Conservation (phyloP, 2,113 vertebrate species). For the Aspidoscelis tigris region DNA sequence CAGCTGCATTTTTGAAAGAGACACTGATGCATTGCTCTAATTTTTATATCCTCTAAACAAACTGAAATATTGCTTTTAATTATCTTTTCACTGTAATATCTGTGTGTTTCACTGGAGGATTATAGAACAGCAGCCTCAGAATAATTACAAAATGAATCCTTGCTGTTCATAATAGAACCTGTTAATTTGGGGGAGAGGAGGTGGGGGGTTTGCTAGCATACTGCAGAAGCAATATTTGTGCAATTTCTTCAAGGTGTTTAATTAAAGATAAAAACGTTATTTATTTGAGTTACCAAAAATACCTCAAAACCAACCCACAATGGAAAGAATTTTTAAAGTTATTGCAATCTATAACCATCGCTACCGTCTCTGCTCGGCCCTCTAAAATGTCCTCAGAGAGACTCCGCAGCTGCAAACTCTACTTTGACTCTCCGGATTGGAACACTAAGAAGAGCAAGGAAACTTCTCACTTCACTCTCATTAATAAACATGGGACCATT, state of each 20-base stretch:
- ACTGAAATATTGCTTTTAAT: constrained; percentile 56
- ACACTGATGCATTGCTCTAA: constrained; percentile 27
- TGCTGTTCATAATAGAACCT: constrained; percentile 4
- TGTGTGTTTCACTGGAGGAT: constrained; percentile 30
- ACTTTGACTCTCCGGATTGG: not conserved
- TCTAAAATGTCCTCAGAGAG: not conserved
- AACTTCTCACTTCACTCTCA: not conserved
- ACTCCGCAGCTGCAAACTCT: constrained; percentile 16
- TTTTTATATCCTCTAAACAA: constrained; percentile 27
- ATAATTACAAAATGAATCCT: constrained; percentile 31
- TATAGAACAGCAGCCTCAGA: constrained; percentile 24
- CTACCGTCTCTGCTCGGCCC: not conserved
- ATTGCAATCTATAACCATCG: constrained; percentile 23
- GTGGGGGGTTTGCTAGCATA: not conserved
- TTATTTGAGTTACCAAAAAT: constrained; percentile 2
- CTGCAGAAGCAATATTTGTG: not conserved
- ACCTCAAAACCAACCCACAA: not conserved
- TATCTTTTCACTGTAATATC: constrained; percentile 30
- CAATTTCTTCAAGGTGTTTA: constrained; percentile 29
- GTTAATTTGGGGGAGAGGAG: constrained; percentile 2
- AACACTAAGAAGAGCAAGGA: not conserved
- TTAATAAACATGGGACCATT: not conserved
- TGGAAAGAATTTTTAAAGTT: constrained; percentile 28
- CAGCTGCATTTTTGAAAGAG: not conserved
- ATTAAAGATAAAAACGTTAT: constrained; percentile 43